A percentile compares a stretch with the other conserved stretches of the same genome.
phyloP scores from a whole-genome alignment of 1,140 invertebrate species.

The Cylas formicarius region DNA sequence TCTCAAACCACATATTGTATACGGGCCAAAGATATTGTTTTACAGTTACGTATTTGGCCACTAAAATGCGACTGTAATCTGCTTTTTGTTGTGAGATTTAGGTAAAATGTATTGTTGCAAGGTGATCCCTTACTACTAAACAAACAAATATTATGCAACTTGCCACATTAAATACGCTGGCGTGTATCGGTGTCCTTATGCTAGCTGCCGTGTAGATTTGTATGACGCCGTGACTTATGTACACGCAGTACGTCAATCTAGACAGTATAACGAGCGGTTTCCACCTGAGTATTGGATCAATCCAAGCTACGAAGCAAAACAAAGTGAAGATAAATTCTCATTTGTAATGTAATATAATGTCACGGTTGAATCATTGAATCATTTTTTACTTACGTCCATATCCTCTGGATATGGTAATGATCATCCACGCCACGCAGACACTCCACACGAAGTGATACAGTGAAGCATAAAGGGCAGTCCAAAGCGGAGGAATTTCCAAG shows the following conservation, averaged over 20 bases:
- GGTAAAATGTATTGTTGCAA: no score
- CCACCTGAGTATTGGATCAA: conserved; percentile 57
- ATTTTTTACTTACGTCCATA: conserved; percentile 26
- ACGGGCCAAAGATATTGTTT: no score
- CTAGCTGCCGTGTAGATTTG: conserved; percentile 55
- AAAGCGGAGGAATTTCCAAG: conserved; percentile 47
- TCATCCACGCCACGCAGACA: conserved; percentile 60
- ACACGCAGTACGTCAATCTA: conserved; percentile 63
- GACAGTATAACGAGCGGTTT: conserved; percentile 56
- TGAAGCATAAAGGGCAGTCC: conserved; percentile 58
- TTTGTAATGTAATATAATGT: not conserved
- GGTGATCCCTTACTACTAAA: no score
- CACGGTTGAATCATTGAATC: not conserved
- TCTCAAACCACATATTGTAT: no score
- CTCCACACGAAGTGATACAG: conserved; percentile 61
- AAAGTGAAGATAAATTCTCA: not conserved
- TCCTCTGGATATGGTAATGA: conserved; percentile 46
- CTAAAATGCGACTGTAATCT: no score
- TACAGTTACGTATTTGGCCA: no score
- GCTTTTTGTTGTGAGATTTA: no score
- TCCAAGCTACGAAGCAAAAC: conserved; percentile 43
- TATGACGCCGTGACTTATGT: conserved; percentile 61
- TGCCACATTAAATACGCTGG: conserved; percentile 21
- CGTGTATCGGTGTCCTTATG: conserved; percentile 45
- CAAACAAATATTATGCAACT: conserved; percentile 2